A percentile compares a stretch with the other conserved stretches of the same genome.
These are phyloP conservation scores for Aplysia californica DNA, from an alignment of 1,140 invertebrate species.

Conservation along the genomic window DNA sequence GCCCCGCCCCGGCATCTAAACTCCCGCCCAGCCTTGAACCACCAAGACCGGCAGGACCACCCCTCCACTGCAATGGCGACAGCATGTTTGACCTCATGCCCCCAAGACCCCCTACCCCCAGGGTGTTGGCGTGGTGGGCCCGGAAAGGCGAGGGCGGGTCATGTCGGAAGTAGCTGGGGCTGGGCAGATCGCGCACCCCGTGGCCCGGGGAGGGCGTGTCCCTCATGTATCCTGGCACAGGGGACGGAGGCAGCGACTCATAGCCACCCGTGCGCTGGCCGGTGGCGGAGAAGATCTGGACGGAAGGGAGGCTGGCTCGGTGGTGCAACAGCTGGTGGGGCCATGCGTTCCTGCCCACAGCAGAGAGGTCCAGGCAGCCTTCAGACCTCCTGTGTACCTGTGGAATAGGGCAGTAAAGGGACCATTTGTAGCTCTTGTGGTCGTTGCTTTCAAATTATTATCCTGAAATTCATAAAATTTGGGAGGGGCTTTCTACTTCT, in stretches of 20 bases:
- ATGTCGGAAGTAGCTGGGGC: not conserved
- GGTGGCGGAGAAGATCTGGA: conserved; percentile 27
- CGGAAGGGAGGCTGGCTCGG: conserved; percentile 51
- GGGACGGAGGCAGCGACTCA: not conserved
- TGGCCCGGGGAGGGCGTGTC: conserved; percentile 10
- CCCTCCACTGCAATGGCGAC: conserved; percentile 37
- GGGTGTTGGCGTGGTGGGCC: not conserved
- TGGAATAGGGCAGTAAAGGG: no score
- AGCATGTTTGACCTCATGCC: conserved; percentile 11
- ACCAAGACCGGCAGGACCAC: conserved; percentile 18
- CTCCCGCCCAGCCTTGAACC: conserved; percentile 20
- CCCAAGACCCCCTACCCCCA: not conserved
- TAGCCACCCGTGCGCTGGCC: conserved; percentile 10
- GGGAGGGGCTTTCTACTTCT: no score
- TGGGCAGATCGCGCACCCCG: conserved; percentile 1
- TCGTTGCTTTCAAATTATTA: no score
- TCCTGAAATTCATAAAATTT: no score
- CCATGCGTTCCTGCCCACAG: conserved; percentile 45
- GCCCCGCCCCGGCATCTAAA: conserved; percentile 30
- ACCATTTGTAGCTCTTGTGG: no score
- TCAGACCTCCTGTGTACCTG: conserved; percentile 55
- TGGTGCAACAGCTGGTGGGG: conserved; percentile 30
- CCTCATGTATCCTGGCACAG: not conserved
- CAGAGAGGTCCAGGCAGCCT: conserved; percentile 53
- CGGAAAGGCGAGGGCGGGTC: conserved; percentile 11